These are phyloP conservation scores for Diplodus puntazzo DNA, from an alignment of 2,797 vertebrate species.

Conservation along the genomic window DNA sequence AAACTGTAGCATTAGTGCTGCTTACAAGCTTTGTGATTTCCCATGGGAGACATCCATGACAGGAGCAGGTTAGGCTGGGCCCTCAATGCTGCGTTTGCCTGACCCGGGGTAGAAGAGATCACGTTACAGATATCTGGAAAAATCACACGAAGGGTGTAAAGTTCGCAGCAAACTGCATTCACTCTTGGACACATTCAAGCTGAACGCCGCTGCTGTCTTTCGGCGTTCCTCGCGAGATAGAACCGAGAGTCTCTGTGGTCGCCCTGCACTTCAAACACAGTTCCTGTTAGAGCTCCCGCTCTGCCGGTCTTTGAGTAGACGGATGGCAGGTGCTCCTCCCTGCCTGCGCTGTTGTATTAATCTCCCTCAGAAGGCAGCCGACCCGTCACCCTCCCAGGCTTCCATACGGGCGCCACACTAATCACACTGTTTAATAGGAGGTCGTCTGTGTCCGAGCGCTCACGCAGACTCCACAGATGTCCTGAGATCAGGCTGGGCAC, in stretches of 20 bases:
- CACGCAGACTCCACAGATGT: constrained; percentile 34
- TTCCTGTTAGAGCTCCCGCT: constrained; percentile 26
- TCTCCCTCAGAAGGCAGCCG: constrained; percentile 51
- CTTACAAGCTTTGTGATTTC: constrained; percentile 77
- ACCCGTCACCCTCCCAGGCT: constrained; percentile 46
- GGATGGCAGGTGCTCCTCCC: constrained; percentile 59
- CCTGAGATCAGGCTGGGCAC: constrained; percentile 45
- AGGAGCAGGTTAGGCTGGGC: constrained; percentile 68
- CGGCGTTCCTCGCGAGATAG: not conserved
- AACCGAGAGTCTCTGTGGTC: constrained; percentile 9
- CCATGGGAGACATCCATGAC: constrained; percentile 64
- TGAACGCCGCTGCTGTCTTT: not conserved
- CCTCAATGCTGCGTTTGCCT: constrained; percentile 32
- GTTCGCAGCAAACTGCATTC: constrained; percentile 9
- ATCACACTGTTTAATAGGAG: constrained; percentile 64
- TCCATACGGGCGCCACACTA: constrained; percentile 67
- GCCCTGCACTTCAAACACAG: constrained; percentile 36
- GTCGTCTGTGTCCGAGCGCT: constrained; percentile 44
- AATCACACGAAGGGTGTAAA: constrained; percentile 34
- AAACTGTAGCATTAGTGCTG: constrained; percentile 73
- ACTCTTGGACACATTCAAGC: not conserved
- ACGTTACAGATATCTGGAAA: constrained; percentile 63
- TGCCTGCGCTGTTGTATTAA: constrained; percentile 45
- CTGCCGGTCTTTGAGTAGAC: constrained; percentile 20
- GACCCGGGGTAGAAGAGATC: constrained; percentile 42